Percentiles rank a stretch among this genome's conserved stretches.
phyloP scores from a whole-genome alignment of 64 coral and sea anemone species.

The Porites lutea region DNA sequence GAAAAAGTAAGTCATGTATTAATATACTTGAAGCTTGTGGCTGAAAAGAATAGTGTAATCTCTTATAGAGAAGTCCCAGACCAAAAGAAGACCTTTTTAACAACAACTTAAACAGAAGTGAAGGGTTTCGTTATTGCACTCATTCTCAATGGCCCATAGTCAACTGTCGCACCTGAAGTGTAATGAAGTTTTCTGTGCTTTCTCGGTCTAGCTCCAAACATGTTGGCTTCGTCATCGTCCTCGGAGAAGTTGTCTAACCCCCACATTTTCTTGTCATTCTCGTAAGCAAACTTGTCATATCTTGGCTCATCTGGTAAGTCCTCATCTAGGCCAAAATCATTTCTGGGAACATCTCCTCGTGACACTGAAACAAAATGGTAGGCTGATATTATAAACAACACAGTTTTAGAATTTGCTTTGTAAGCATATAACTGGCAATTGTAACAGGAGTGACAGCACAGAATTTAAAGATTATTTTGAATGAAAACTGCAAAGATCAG shows the following conservation, averaged over 20 bases:
- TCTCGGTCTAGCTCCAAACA: background rate
- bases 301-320: conserved; percentile 32
- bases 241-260: conserved; percentile 13
- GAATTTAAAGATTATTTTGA: too few species aligned
- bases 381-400: background rate
- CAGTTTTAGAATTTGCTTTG: too few species aligned
- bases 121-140: too few species aligned
- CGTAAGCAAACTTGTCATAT: conserved; percentile 47
- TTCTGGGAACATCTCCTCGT: conserved; percentile 1
- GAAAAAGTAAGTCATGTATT: too few species aligned
- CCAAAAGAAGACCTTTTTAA: too few species aligned
- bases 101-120: too few species aligned
- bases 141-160: background rate
- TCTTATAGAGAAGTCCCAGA: too few species aligned
- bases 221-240: conserved; percentile 6
- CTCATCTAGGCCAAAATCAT: background rate
- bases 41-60: too few species aligned
- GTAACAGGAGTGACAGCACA: too few species aligned
- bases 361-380: background rate
- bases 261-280: conserved; percentile 42
- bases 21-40: too few species aligned
- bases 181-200: background rate
- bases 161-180: background rate
- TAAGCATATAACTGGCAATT: too few species aligned
- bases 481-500: too few species aligned